Conservation (phyloP, 2,797 vertebrate genomes). For the Brachyalestes nurse region DNA sequence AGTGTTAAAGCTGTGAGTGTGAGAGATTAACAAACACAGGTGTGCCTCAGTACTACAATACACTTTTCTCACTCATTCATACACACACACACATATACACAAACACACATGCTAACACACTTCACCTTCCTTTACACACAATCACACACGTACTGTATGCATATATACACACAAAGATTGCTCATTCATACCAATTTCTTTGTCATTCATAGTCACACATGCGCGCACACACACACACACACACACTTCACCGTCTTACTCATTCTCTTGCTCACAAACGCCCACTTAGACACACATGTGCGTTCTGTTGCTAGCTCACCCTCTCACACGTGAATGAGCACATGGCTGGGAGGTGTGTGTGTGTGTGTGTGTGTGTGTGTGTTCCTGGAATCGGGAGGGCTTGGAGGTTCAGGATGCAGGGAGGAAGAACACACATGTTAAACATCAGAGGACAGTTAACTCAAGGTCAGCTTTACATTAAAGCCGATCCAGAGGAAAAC, state of each 20-base stretch:
- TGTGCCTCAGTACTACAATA: constrained; percentile 1
- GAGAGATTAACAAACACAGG: no score
- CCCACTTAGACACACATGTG: neutral
- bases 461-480: no score
- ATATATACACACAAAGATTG: no score
- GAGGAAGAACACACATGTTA: neutral
- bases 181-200: neutral
- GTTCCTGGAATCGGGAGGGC: neutral
- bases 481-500: no score
- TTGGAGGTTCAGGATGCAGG: neutral
- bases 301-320: no score
- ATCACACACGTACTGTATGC: no score
- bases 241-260: neutral
- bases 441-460: no score
- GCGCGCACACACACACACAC: neutral
- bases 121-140: no score
- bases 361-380: neutral
- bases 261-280: neutral
- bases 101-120: no score
- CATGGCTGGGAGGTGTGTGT: constrained; percentile 17
- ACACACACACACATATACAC: neutral
- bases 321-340: constrained; percentile 18
- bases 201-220: neutral
- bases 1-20: constrained; percentile 11
- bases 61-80: constrained; percentile 10